These are phyloP conservation scores for Naja naja DNA, from an alignment of 2,113 vertebrate species.

Conservation along the genomic window DNA sequence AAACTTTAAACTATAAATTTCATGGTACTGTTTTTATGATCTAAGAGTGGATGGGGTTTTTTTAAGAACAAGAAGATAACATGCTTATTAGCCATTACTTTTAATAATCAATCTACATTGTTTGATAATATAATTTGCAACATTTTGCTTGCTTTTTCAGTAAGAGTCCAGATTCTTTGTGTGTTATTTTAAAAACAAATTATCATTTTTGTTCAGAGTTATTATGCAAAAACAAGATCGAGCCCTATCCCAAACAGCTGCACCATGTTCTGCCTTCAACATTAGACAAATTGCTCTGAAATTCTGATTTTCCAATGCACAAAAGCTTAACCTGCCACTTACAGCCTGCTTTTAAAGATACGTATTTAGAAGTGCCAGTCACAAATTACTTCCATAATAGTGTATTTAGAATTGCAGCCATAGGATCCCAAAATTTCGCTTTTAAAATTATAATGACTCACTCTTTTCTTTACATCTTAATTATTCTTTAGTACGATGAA, in stretches of 20 bases:
- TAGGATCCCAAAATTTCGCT: not conserved
- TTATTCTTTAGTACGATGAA: not conserved
- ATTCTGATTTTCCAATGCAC: not conserved
- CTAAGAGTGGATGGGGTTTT: conserved; percentile 33
- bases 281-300: not conserved
- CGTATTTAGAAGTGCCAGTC: not conserved
- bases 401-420: not conserved
- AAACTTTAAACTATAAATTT: conserved; percentile 31
- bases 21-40: conserved; percentile 27
- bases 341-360: not conserved
- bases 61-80: conserved; percentile 47
- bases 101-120: not conserved
- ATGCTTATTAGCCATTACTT: conserved; percentile 12
- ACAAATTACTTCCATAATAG: not conserved
- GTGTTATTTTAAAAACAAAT: not conserved
- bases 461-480: not conserved
- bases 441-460: not conserved
- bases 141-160: not conserved
- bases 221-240: not conserved
- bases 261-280: not conserved
- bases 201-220: not conserved
- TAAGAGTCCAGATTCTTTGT: not conserved
- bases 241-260: not conserved
- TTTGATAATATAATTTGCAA: not conserved
- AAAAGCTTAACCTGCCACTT: not conserved